Percentiles rank a stretch among this genome's conserved stretches.
Conservation (phyloP, 2,113 vertebrate species). For the Anhinga anhinga region DNA sequence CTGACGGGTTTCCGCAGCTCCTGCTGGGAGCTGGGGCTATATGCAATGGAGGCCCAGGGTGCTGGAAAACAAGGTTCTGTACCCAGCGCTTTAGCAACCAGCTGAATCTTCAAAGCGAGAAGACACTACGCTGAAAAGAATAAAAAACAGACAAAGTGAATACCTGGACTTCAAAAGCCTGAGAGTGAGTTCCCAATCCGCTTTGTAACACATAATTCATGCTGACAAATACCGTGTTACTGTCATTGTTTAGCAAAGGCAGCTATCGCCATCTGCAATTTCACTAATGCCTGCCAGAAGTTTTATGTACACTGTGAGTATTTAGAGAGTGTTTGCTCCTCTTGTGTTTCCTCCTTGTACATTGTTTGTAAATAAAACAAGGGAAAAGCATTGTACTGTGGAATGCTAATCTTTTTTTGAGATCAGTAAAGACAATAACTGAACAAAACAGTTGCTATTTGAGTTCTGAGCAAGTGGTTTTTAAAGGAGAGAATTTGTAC, state of each 20-base stretch:
- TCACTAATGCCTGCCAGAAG: neutral
- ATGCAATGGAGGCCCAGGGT: fast-evolving
- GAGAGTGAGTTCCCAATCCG: fast-evolving
- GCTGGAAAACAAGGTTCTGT: neutral
- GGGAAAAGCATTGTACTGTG: neutral
- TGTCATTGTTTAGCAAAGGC: neutral
- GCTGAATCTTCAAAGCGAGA: neutral
- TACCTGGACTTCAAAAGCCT: neutral
- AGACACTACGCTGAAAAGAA: fast-evolving
- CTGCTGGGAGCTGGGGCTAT: fast-evolving
- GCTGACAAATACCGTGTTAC: neutral
- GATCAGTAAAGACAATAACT: neutral
- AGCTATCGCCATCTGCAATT: neutral
- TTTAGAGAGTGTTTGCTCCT: neutral
- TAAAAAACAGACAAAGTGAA: neutral
- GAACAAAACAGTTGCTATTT: neutral
- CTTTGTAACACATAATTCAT: neutral
- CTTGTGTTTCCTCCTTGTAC: neutral
- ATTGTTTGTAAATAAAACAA: neutral
- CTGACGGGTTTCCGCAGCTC: neutral
- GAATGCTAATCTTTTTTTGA: neutral
- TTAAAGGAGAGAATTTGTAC: neutral
- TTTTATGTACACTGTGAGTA: neutral
- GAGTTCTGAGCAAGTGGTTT: neutral
- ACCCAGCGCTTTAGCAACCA: fast-evolving